Conservation (phyloP, 2,888 invertebrate species). For the Ametastegia equiseti region DNA sequence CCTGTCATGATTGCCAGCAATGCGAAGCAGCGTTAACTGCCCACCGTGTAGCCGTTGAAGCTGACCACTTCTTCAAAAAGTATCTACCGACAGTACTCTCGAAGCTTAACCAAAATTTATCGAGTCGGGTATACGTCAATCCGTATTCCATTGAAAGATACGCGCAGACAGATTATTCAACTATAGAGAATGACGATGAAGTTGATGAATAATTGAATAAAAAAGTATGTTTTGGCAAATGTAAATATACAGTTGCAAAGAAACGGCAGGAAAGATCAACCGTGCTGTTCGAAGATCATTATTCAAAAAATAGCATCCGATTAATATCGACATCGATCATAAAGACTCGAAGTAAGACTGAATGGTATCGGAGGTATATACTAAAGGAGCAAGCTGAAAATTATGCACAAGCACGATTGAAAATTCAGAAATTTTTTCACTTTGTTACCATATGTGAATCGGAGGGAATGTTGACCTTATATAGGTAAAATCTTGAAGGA, state of each 20-base stretch:
- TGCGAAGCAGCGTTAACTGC: constrained; percentile 39
- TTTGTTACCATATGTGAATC: background rate
- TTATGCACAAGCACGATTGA: background rate
- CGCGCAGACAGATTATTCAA: background rate
- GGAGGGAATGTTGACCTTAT: constrained; percentile 16
- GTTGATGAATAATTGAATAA: background rate
- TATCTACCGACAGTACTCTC: background rate
- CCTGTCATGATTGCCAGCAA: constrained; percentile 46
- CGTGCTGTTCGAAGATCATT: background rate
- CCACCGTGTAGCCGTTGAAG: background rate
- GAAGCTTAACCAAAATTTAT: constrained; percentile 23
- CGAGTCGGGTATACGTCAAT: background rate
- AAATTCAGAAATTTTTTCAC: constrained; percentile 21
- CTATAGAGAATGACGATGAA: background rate
- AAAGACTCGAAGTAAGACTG: background rate
- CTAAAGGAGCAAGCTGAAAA: background rate
- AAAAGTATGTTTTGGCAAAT: background rate
- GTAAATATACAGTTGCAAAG: background rate
- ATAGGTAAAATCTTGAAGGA: constrained; percentile 9
- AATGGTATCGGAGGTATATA: background rate
- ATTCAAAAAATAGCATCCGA: background rate
- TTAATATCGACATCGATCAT: constrained; percentile 6
- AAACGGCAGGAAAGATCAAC: background rate
- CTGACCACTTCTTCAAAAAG: background rate
- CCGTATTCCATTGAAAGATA: background rate